These are phyloP conservation scores for Tenodera sinensis DNA, from an alignment of 2,888 invertebrate genomes.

Conservation along the genomic window DNA sequence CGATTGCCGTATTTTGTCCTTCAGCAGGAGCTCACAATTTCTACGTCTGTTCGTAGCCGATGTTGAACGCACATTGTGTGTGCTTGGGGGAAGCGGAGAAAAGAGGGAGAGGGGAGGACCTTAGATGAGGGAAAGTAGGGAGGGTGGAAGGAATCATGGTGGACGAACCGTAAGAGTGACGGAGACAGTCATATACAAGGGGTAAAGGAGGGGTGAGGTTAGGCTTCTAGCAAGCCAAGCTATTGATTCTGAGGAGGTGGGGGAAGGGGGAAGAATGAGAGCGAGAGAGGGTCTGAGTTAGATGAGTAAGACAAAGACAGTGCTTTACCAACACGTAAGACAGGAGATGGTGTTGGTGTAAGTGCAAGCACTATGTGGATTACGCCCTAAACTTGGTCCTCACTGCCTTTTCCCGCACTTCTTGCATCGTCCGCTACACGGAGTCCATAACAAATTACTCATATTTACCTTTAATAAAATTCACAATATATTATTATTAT, in stretches of 20 bases:
- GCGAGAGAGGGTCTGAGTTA: constrained; percentile 16
- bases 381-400: constrained; percentile 17
- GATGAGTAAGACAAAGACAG: constrained; percentile 15
- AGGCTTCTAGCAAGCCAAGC: constrained; percentile 28
- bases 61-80: constrained; percentile 52
- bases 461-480: no score
- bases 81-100: neutral
- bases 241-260: constrained; percentile 35
- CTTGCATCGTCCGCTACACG: no score
- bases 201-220: constrained; percentile 10
- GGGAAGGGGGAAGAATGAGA: constrained; percentile 42
- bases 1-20: constrained; percentile 25
- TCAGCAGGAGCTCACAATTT: constrained; percentile 41
- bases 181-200: constrained; percentile 12
- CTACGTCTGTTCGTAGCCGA: constrained; percentile 49
- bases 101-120: constrained; percentile 14
- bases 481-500: no score
- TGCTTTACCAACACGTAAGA: neutral
- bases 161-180: constrained; percentile 16
- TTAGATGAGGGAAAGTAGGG: neutral
- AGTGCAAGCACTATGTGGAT: constrained; percentile 32
- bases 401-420: neutral
- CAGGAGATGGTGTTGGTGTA: constrained; percentile 30
- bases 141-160: neutral
- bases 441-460: no score